Conservation (phyloP, 2,888 invertebrate species). For the Plemyria rubiginata region DNA sequence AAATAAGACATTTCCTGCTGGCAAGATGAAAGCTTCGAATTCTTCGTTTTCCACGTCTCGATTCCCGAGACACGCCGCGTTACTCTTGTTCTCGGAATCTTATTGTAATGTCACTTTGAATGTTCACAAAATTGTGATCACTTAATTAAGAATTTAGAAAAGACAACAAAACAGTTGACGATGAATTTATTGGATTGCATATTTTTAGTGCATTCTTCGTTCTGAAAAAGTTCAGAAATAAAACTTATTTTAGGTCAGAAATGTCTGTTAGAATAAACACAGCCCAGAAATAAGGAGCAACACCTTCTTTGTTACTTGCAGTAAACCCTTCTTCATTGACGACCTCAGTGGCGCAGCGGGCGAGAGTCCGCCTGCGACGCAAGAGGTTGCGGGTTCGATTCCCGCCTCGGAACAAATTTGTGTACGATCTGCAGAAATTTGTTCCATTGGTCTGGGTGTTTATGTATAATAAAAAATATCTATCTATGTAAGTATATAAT, state of each 20-base stretch:
- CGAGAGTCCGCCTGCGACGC: too few relatives aligned
- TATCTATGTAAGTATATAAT: too few relatives aligned
- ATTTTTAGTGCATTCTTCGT: conserved; percentile 9
- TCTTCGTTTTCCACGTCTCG: conserved; percentile 59
- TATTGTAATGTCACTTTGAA: conserved; percentile 31
- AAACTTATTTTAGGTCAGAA: neutral
- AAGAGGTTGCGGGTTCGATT: too few relatives aligned
- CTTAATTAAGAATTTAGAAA: conserved; percentile 29
- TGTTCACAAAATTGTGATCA: conserved; percentile 30
- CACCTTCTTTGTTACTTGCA: too few relatives aligned
- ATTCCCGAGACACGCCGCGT: conserved; percentile 35
- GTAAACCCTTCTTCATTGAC: too few relatives aligned
- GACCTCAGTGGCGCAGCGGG: too few relatives aligned
- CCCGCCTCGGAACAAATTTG: too few relatives aligned
- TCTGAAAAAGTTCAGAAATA: conserved; percentile 5
- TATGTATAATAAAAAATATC: too few relatives aligned
- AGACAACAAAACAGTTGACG: conserved; percentile 22
- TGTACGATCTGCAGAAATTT: too few relatives aligned
- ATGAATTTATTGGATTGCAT: conserved; percentile 21
- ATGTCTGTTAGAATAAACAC: too few relatives aligned
- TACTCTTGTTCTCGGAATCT: conserved; percentile 36
- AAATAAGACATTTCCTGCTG: conserved; percentile 68
- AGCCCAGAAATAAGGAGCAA: too few relatives aligned
- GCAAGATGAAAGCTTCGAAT: conserved; percentile 65
- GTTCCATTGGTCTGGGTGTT: too few relatives aligned